Conservation (phyloP, 2,113 vertebrate species). For the Syrrhaptes paradoxus region DNA sequence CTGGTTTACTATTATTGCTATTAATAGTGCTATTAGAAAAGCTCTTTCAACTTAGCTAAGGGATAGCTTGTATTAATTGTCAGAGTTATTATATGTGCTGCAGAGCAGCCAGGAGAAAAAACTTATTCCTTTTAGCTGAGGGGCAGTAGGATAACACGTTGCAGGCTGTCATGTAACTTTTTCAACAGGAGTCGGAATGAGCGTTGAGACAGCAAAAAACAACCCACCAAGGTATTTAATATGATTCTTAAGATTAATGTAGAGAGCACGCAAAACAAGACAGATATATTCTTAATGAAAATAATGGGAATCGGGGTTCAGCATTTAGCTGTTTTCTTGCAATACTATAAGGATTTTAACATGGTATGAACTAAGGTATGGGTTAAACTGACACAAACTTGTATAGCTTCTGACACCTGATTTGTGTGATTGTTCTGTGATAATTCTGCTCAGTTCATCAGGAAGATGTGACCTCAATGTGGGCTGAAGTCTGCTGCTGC, state of each 20-base stretch:
- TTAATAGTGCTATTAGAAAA: not conserved
- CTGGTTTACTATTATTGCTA: not conserved
- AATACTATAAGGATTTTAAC: not conserved
- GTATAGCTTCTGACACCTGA: fast-evolving
- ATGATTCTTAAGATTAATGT: not conserved
- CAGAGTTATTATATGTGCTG: not conserved
- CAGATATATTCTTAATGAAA: not conserved
- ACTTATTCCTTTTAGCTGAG: not conserved
- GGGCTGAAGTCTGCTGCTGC: not conserved
- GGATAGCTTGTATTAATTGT: not conserved
- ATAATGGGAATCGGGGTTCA: not conserved
- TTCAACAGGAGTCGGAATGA: not conserved
- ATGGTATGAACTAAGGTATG: not conserved
- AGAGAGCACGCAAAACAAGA: not conserved
- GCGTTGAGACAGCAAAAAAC: not conserved
- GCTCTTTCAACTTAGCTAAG: not conserved
- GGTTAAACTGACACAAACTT: not conserved
- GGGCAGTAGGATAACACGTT: not conserved
- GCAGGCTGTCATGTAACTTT: not conserved
- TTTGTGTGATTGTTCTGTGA: not conserved
- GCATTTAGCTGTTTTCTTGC: not conserved
- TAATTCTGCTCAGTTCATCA: not conserved
- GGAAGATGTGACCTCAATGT: fast-evolving
- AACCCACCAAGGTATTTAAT: not conserved
- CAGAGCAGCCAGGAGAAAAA: not conserved